A percentile compares a stretch with the other conserved stretches of the same genome.
These are phyloP conservation scores for Neosilurus mollespiculum DNA, from an alignment of 2,797 vertebrate genomes.

Conservation along the genomic window DNA sequence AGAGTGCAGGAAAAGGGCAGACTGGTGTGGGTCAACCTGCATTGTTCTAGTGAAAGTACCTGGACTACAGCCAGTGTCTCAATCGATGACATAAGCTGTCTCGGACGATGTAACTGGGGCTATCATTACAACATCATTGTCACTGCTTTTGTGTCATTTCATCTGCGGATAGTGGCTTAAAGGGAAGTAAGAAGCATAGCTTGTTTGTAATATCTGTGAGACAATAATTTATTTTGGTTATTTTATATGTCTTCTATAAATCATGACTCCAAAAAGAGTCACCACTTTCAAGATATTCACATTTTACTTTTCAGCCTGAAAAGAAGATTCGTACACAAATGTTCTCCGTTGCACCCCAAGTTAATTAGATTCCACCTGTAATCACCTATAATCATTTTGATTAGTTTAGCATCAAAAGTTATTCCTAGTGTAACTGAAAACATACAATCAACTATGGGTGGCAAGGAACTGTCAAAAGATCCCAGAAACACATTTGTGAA, in stretches of 20 bases:
- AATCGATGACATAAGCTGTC: conserved; percentile 38
- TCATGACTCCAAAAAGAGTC: not conserved
- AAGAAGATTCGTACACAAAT: too few species aligned
- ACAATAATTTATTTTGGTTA: conserved; percentile 3
- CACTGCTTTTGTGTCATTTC: conserved; percentile 27
- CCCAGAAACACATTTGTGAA: too few species aligned
- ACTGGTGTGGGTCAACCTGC: conserved; percentile 60
- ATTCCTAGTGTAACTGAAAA: too few species aligned
- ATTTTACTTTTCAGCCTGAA: too few species aligned
- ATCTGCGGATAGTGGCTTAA: not conserved
- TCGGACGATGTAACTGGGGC: conserved; percentile 45
- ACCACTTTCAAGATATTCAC: too few species aligned
- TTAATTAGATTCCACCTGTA: too few species aligned
- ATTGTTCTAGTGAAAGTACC: conserved; percentile 66
- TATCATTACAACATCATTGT: conserved; percentile 42
- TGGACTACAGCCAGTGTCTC: conserved; percentile 61
- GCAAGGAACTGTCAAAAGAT: too few species aligned
- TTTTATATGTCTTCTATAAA: not conserved
- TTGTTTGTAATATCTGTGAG: not conserved
- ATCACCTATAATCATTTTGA: too few species aligned
- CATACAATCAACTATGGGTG: too few species aligned
- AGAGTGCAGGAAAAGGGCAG: conserved; percentile 55
- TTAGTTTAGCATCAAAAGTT: too few species aligned
- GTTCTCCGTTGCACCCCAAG: too few species aligned
- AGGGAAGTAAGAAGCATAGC: not conserved